A percentile compares a stretch with the other conserved stretches of the same genome.
Evolutionary conservation across 2,113 vertebrate genomes (phyloP).

Genomic region (Tachysurus vachellii): DNA sequence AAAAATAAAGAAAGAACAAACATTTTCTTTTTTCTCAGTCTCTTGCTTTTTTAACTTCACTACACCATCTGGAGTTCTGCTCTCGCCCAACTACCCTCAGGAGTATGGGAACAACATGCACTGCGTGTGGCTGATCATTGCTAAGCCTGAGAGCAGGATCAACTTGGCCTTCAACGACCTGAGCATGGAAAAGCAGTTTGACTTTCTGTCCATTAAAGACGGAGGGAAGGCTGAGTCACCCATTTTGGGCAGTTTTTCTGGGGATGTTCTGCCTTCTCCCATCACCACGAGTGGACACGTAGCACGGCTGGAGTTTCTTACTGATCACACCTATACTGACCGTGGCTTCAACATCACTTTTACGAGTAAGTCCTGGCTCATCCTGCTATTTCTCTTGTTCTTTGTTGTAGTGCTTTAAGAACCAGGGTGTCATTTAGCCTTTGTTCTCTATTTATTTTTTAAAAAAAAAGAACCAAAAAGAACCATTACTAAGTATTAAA

Average conservation of each 20-base stretch:
- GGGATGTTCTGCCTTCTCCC: slow-evolving; percentile 88
- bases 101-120: slow-evolving; percentile 97
- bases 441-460: not conserved
- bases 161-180: slow-evolving; percentile 98
- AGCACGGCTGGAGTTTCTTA: slow-evolving; percentile 94
- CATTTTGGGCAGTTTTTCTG: slow-evolving; percentile 92
- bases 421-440: not conserved
- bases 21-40: slow-evolving; percentile 63
- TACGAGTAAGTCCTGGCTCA: slow-evolving; percentile 80
- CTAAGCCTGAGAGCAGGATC: slow-evolving; percentile 91
- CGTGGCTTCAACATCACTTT: slow-evolving; percentile 98
- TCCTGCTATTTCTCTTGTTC: slow-evolving; percentile 14
- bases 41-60: slow-evolving; percentile 99
- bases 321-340: slow-evolving; percentile 96
- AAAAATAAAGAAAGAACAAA: not conserved
- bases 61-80: slow-evolving; percentile 87
- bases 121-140: slow-evolving; percentile 97
- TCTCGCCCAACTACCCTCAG: slow-evolving; percentile 96
- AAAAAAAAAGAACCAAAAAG: too few relatives aligned
- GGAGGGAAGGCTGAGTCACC: slow-evolving; percentile 91
- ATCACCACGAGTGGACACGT: slow-evolving; percentile 95
- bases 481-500: not conserved
- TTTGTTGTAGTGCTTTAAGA: not conserved
- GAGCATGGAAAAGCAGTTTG: slow-evolving; percentile 98
- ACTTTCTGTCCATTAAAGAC: slow-evolving; percentile 95